Percentiles rank a stretch among this genome's conserved stretches.
Conservation (phyloP, 2,113 vertebrate species). For the Tylochromis polylepis region DNA sequence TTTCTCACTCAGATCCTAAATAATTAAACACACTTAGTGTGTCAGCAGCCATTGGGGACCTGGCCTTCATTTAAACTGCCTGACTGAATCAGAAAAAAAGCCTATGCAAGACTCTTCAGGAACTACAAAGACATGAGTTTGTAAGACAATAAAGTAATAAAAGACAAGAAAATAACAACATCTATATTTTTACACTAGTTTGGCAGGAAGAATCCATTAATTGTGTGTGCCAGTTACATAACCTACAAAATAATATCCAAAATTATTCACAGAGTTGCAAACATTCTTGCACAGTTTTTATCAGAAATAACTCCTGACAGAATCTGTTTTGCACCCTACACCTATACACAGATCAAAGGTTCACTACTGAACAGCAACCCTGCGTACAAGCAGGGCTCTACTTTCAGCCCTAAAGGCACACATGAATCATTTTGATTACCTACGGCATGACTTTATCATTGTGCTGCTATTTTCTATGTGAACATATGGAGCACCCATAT, state of each 20-base stretch:
- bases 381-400: neutral
- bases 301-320: neutral
- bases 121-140: slow-evolving; percentile 56
- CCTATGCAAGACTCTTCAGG: slow-evolving; percentile 23
- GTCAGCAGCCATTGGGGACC: slow-evolving; percentile 47
- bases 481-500: neutral
- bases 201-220: neutral
- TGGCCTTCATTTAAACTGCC: slow-evolving; percentile 59
- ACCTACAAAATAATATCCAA: neutral
- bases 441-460: neutral
- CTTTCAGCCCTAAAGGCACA: neutral
- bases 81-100: slow-evolving; percentile 50
- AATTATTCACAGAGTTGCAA: neutral
- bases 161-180: neutral
- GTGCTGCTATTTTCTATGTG: neutral
- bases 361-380: neutral
- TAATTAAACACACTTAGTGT: slow-evolving; percentile 75
- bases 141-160: no score
- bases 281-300: neutral
- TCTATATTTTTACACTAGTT: neutral
- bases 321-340: neutral
- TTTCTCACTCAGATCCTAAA: slow-evolving; percentile 58
- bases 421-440: neutral
- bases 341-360: neutral
- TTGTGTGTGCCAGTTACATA: neutral